These are phyloP conservation scores for Plectrocnemia conspersa DNA, from an alignment of 1,140 invertebrate genomes.

Conservation along the genomic window DNA sequence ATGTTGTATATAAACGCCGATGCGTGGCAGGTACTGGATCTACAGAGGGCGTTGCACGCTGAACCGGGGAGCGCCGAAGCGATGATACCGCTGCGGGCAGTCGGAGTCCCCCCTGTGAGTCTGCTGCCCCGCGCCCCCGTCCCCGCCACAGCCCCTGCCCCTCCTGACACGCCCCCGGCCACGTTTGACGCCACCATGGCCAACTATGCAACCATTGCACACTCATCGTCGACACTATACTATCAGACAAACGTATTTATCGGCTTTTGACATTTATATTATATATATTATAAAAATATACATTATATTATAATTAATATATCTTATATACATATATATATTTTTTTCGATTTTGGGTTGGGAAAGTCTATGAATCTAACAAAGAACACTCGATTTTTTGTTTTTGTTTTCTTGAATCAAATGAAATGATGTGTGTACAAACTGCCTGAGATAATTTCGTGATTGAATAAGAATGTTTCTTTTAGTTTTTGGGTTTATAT, in stretches of 20 bases:
- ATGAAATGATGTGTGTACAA: too few relatives aligned
- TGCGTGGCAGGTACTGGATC: constrained; percentile 58
- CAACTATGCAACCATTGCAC: constrained; percentile 33
- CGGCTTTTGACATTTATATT: constrained; percentile 20
- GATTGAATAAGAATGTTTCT: too few relatives aligned
- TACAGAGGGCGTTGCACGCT: constrained; percentile 61
- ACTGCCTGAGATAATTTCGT: too few relatives aligned
- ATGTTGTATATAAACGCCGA: constrained; percentile 18
- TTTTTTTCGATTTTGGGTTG: constrained; percentile 16
- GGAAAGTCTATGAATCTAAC: constrained; percentile 13
- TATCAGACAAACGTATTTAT: constrained; percentile 33
- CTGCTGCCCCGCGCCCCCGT: constrained; percentile 28
- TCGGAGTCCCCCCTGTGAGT: constrained; percentile 45
- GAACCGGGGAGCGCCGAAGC: constrained; percentile 54
- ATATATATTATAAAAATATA: constrained; percentile 26
- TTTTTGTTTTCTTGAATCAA: too few relatives aligned
- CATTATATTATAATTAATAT: constrained; percentile 21
- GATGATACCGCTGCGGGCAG: constrained; percentile 46
- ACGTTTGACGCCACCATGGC: constrained; percentile 51
- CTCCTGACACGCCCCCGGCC: constrained; percentile 44
- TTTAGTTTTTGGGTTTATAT: too few relatives aligned
- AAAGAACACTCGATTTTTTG: too few relatives aligned
- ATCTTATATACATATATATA: neutral
- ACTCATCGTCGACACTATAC: constrained; percentile 36
- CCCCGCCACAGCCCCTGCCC: constrained; percentile 35